Percentiles rank a stretch among this genome's conserved stretches.
Evolutionary conservation across 2,113 vertebrate species (phyloP).

Genomic region (Arvicanthis niloticus): DNA sequence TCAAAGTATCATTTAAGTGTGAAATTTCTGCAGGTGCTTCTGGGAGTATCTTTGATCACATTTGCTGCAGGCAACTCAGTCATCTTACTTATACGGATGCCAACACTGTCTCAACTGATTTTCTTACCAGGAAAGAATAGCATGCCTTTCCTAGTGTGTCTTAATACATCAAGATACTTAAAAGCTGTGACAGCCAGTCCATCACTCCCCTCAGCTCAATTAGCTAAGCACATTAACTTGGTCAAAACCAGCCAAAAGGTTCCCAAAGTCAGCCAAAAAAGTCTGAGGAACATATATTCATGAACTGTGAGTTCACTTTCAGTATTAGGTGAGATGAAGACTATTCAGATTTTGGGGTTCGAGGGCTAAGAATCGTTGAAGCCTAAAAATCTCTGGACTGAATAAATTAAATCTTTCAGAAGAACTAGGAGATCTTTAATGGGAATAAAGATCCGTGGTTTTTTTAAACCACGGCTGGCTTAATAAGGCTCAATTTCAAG

Average conservation of each 20-base stretch:
- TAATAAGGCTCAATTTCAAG: not conserved
- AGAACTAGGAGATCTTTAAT: not conserved
- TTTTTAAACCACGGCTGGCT: not conserved
- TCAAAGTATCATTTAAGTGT: not conserved
- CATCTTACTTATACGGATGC: not conserved
- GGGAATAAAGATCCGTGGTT: not conserved
- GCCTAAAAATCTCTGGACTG: not conserved
- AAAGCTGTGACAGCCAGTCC: not conserved
- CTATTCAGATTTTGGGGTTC: not conserved
- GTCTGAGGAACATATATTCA: not conserved
- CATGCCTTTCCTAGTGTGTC: not conserved
- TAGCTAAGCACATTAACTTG: not conserved
- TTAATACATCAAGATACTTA: not conserved
- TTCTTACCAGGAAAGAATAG: not conserved
- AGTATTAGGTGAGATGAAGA: not conserved
- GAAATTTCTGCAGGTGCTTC: constrained; percentile 5
- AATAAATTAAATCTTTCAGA: constrained; percentile 10
- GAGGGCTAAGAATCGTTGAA: constrained; percentile 1
- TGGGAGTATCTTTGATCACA: not conserved
- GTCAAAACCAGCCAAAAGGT: not conserved
- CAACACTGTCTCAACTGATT: not conserved
- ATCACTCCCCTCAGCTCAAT: not conserved
- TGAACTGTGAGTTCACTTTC: not conserved
- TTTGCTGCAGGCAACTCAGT: constrained; percentile 1
- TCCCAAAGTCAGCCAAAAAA: not conserved